Base-by-base conservation (phyloP, 2,113 vertebrate genomes). In the Xiphophorus couchianus region DNA sequence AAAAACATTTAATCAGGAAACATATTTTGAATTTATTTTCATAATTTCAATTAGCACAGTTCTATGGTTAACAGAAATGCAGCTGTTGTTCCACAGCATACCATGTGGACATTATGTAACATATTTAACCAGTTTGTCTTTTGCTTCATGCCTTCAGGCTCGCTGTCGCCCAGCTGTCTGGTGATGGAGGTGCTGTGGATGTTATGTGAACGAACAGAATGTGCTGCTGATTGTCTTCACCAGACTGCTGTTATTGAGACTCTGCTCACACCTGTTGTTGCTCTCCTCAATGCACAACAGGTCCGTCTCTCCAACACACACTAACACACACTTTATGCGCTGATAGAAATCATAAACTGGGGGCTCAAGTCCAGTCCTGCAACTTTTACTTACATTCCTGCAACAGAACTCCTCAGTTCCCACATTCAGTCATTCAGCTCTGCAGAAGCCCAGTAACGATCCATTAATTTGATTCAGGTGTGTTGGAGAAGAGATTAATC, bases 201-300 rank as follows among this genome's bases (percentile, higher is more conserved):
- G 77, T 92, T 99, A 64, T 96, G 96, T 89, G 97, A 98, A 73
- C 95, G 96, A 74, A 95, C 95, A 1, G 96, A 96, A 79, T 95
- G 95, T 82, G 95, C 96, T 5, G 76, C 90, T 5, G 95, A 97
- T 62, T 98, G 96, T 84, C 91, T 99, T 58, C 94, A 95, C 85
- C 94, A 88, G 2, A 90, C 85, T 5, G 81, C 90, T 2, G 95
- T 98, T 22, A 88, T 96, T 27, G 90, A 95, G 82, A 88, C 94
- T 0, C 94, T 99, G 9, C 94, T 99, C 89, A 87, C 92, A 58
- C 97, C 97, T 44, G 67, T 98, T 79, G 87, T 91, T 28, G 91
- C 89, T 60, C 89, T 96, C 77, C 93, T 98, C 68, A 92, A 69
- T 81, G 96, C 91, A 87, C 92, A 89, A 80, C 91, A 96, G 96